Conservation (phyloP, 2,888 invertebrate species). For the Hetaerina titia region DNA sequence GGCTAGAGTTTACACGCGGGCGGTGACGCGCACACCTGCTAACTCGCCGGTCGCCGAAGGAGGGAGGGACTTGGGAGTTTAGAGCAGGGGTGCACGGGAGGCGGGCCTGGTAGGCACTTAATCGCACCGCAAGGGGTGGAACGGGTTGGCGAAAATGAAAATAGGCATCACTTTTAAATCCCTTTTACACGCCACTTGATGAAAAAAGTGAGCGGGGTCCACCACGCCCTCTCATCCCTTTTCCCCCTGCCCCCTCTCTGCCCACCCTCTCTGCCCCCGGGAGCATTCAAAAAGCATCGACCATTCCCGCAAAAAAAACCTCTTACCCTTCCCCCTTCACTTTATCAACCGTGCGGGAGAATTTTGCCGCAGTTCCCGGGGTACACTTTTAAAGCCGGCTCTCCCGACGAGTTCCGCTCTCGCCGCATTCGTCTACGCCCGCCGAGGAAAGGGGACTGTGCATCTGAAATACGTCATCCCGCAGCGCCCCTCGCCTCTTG, state of each 20-base stretch:
- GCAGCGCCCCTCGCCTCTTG: not conserved
- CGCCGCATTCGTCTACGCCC: not conserved
- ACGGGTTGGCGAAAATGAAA: not conserved
- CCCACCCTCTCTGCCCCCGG: not conserved
- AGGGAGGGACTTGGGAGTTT: not conserved
- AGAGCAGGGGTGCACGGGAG: not conserved
- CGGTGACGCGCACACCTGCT: not conserved
- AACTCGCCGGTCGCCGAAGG: not conserved
- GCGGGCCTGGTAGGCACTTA: not conserved
- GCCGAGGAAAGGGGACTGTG: not conserved
- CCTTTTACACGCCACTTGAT: conserved; percentile 30
- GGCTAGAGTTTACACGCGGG: not conserved
- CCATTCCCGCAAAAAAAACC: not conserved
- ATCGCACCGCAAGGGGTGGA: not conserved
- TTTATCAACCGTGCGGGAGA: not conserved
- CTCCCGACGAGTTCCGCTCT: not conserved
- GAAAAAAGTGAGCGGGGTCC: conserved; percentile 5
- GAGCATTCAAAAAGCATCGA: not conserved
- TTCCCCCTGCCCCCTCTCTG: not conserved
- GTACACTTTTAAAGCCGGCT: not conserved
- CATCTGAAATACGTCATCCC: not conserved
- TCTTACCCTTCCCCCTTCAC: not conserved
- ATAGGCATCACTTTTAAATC: not conserved
- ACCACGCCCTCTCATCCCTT: not conserved
- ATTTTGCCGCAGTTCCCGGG: not conserved